Evolutionary conservation across 2,888 invertebrate genomes (phyloP).

Genomic region (Hypselothyrea guttata): DNA sequence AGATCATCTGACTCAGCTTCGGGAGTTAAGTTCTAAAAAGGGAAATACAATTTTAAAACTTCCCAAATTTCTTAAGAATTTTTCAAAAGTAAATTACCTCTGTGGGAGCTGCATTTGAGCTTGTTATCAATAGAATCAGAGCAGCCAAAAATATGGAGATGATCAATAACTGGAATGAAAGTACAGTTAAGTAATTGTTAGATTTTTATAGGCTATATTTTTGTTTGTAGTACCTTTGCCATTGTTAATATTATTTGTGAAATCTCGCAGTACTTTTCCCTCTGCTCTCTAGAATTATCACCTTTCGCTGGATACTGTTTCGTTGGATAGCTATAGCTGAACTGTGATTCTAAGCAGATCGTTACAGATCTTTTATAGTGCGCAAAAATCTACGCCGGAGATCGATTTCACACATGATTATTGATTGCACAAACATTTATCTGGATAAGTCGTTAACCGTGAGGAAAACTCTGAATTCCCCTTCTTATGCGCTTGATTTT

Average conservation of each 20-base stretch:
- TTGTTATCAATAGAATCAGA: conserved; percentile 25
- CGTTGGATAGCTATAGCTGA: conserved; percentile 36
- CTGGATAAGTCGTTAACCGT: conserved; percentile 64
- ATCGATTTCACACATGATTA: conserved; percentile 71
- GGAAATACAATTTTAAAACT: background rate
- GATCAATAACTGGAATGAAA: conserved; percentile 48
- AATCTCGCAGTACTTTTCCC: conserved; percentile 38
- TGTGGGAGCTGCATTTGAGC: conserved; percentile 36
- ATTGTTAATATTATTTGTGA: conserved; percentile 56
- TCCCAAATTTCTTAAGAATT: too few relatives aligned
- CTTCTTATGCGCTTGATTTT: conserved; percentile 3
- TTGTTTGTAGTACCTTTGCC: conserved; percentile 50
- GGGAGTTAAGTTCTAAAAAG: conserved; percentile 10
- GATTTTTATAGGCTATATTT: background rate
- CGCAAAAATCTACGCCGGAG: conserved; percentile 40
- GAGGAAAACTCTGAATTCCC: conserved; percentile 19
- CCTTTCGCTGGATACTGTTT: conserved; percentile 38
- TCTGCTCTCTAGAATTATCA: conserved; percentile 53
- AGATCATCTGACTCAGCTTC: conserved; percentile 48
- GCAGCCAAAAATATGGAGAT: conserved; percentile 16
- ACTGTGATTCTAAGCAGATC: conserved; percentile 46
- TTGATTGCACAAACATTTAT: conserved; percentile 63
- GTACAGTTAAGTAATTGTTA: conserved; percentile 21
- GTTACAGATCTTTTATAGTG: conserved; percentile 60
- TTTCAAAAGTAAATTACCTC: conserved; percentile 38